Conservation (phyloP, 1,140 invertebrate genomes). For the Drosophila lowei region DNA sequence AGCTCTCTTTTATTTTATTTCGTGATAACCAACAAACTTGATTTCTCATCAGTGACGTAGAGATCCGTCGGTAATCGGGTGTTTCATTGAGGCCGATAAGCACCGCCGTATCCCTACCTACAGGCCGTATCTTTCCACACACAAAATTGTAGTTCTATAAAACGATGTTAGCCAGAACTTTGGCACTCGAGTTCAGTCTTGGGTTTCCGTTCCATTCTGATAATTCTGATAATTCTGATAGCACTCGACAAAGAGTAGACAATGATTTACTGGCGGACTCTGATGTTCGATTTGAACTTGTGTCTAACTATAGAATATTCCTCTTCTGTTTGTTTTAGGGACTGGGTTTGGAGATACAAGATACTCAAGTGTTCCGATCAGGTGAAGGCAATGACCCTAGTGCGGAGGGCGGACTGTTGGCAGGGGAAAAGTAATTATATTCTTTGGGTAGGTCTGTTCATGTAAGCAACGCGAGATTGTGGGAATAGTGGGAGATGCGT, state of each 20-base stretch:
- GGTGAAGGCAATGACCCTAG: conserved; percentile 23
- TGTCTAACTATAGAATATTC: conserved; percentile 15
- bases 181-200: conserved; percentile 32
- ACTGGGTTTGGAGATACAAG: background rate
- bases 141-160: conserved; percentile 18
- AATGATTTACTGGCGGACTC: background rate
- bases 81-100: conserved; percentile 3
- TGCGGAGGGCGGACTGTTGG: too few relatives aligned
- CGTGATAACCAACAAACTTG: conserved; percentile 39
- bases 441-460: conserved; percentile 45
- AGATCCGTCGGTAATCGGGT: conserved; percentile 2
- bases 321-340: conserved; percentile 17
- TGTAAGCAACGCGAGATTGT: too few relatives aligned
- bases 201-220: conserved; percentile 18
- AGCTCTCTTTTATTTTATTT: conserved; percentile 20
- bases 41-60: conserved; percentile 41
- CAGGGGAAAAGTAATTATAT: conserved; percentile 18
- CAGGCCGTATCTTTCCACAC: too few relatives aligned
- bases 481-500: too few relatives aligned
- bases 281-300: conserved; percentile 11
- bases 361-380: conserved; percentile 16
- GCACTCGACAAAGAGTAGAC: conserved; percentile 9
- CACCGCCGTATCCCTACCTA: too few relatives aligned
- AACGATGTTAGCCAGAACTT: conserved; percentile 38
- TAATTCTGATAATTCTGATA: conserved; percentile 29